A percentile compares a stretch with the other conserved stretches of the same genome.
Evolutionary conservation across 2,113 vertebrate species (phyloP).

Genomic region (Bubo bubo): DNA sequence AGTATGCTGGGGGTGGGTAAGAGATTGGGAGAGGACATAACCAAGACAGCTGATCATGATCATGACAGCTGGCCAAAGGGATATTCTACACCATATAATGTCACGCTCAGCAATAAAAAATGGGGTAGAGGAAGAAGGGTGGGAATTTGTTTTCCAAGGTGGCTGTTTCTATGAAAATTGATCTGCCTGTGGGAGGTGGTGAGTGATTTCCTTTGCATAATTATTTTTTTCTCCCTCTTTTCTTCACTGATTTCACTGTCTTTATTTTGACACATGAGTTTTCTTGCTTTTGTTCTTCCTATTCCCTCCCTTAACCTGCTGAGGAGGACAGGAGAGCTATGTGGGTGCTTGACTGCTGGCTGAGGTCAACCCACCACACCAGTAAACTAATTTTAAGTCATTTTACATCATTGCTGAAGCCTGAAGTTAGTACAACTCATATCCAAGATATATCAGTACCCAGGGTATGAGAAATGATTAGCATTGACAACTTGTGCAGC

Average conservation of each 20-base stretch:
- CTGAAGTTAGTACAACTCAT: neutral
- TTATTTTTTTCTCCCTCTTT: neutral
- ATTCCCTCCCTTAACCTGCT: neutral
- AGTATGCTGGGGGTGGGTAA: neutral
- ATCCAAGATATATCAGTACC: neutral
- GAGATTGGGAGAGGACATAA: neutral
- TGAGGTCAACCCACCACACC: neutral
- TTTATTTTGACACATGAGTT: neutral
- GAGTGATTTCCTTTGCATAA: neutral
- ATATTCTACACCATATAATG: neutral
- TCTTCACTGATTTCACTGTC: neutral
- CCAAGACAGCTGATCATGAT: neutral
- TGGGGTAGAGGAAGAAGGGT: neutral
- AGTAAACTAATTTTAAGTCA: neutral
- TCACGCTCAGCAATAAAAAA: neutral
- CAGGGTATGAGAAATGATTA: neutral
- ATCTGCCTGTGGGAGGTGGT: neutral
- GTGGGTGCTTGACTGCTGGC: neutral
- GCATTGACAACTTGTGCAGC: neutral
- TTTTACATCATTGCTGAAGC: neutral
- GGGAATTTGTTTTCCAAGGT: neutral
- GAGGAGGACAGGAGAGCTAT: neutral
- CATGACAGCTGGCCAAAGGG: neutral
- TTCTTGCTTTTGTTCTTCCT: neutral
- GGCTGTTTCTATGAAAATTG: neutral